Evolutionary conservation across 2,888 invertebrate species (phyloP).

Genomic region (Zootermopsis nevadensis): DNA sequence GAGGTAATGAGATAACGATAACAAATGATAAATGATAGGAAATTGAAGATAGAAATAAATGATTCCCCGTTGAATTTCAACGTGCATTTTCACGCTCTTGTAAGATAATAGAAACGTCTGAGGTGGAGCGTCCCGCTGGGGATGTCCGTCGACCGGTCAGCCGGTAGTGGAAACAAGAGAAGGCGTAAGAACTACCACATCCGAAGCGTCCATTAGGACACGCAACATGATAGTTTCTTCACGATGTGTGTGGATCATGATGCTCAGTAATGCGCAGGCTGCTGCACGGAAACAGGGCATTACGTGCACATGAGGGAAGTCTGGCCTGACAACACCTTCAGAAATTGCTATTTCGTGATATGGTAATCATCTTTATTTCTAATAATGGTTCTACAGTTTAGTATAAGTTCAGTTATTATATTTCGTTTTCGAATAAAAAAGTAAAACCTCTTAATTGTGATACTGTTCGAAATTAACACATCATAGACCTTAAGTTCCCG

Average conservation of each 20-base stretch:
- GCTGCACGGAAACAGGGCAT: conserved; percentile 18
- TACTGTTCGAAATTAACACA: neutral
- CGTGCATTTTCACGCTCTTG: no score
- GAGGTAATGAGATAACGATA: no score
- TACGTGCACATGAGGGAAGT: neutral
- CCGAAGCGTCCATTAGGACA: neutral
- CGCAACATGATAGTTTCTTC: conserved; percentile 3
- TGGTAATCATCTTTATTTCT: neutral
- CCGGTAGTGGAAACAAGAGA: neutral
- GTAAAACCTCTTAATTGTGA: neutral
- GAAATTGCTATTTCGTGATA: conserved; percentile 2
- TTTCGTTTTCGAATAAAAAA: neutral
- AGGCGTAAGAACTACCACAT: neutral
- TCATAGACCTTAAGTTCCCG: neutral
- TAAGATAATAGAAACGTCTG: neutral
- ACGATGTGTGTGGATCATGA: neutral
- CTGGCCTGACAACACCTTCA: neutral
- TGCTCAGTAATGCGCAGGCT: neutral
- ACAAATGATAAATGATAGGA: no score
- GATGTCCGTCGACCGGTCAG: neutral
- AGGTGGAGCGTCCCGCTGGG: neutral
- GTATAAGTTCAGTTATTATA: neutral
- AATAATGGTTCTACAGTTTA: conserved; percentile 13
- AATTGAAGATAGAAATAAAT: no score
- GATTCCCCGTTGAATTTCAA: no score